Percentiles rank a stretch among this genome's conserved stretches.
Evolutionary conservation across 2,797 vertebrate genomes (phyloP).

Genomic region (Danio tinwini): DNA sequence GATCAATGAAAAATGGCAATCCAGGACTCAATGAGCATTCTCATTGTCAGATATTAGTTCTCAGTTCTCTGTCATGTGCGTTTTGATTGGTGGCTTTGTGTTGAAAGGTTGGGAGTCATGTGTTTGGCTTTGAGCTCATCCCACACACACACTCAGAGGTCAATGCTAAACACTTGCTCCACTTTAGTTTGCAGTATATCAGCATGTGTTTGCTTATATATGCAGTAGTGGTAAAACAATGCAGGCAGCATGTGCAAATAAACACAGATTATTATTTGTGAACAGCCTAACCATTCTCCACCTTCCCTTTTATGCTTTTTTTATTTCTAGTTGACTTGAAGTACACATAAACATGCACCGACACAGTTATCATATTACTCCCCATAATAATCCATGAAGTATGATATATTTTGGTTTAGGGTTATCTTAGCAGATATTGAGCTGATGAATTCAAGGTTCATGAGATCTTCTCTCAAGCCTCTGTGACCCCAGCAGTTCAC

Average conservation of each 20-base stretch:
- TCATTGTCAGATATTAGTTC: conserved; percentile 16
- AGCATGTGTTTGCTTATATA: background rate
- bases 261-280: background rate
- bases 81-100: conserved; percentile 75
- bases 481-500: background rate
- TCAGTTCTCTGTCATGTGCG: conserved; percentile 50
- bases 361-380: background rate
- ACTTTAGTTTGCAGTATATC: conserved; percentile 7
- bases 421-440: background rate
- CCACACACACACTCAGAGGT: conserved; percentile 27
- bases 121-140: conserved; percentile 75
- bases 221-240: background rate
- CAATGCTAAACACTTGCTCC: conserved; percentile 9
- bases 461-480: background rate
- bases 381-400: background rate
- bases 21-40: conserved; percentile 7
- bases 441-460: background rate
- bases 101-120: conserved; percentile 72
- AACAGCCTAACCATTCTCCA: background rate
- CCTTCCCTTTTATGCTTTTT: background rate
- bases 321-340: background rate
- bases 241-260: background rate
- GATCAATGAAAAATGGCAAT: conserved; percentile 8
- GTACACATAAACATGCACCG: background rate
- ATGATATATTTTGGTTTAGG: background rate